Percentiles rank a stretch among this genome's conserved stretches.
Conservation (phyloP, 2,797 vertebrate species). For the Nannoperca obscura region DNA sequence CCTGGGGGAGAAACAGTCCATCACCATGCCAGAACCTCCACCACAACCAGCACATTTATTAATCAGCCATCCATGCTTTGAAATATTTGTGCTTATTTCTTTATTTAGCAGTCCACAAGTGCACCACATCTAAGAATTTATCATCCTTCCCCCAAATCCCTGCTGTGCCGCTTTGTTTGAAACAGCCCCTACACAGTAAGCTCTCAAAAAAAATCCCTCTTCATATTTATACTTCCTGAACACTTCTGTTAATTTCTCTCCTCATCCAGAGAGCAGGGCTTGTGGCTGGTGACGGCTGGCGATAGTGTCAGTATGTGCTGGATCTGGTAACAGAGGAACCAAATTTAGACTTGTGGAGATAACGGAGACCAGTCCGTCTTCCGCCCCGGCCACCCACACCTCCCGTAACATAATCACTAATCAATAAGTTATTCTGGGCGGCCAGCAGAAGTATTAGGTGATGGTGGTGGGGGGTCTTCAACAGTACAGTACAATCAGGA, state of each 20-base stretch:
- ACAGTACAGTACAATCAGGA: constrained; percentile 84
- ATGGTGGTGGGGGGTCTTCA: constrained; percentile 77
- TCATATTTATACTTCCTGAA: constrained; percentile 3
- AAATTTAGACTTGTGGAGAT: constrained; percentile 81
- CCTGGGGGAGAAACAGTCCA: constrained; percentile 55
- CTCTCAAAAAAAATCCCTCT: not conserved
- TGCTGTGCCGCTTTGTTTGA: constrained; percentile 28
- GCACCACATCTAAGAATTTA: constrained; percentile 34
- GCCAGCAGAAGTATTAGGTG: constrained; percentile 80
- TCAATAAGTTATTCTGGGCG: constrained; percentile 80
- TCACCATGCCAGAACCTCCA: constrained; percentile 44
- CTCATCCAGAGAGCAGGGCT: constrained; percentile 36
- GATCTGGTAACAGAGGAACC: constrained; percentile 79
- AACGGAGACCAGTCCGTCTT: constrained; percentile 81
- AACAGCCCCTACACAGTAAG: constrained; percentile 18
- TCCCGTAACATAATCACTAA: constrained; percentile 82
- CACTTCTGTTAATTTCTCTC: constrained; percentile 21
- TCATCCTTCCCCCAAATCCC: constrained; percentile 10
- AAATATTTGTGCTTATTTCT: constrained; percentile 36
- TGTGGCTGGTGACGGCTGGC: constrained; percentile 64
- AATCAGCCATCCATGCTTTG: constrained; percentile 38
- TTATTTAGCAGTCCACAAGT: constrained; percentile 33
- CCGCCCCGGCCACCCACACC: constrained; percentile 78
- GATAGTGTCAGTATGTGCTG: constrained; percentile 66
- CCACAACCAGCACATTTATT: constrained; percentile 39